Conservation (phyloP, 2,888 invertebrate genomes). For the Bombyx huttoni region DNA sequence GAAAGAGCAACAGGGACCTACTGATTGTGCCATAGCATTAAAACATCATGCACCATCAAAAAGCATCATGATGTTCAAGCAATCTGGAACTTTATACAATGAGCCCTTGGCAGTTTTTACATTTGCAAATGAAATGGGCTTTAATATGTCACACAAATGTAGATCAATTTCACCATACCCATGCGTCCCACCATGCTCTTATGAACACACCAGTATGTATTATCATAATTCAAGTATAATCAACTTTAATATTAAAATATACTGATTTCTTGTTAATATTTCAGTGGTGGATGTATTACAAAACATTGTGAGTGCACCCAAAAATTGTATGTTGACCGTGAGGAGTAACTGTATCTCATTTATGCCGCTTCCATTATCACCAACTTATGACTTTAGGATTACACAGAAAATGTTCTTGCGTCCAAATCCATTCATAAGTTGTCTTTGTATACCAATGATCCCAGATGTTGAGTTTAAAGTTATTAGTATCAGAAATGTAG, state of each 20-base stretch:
- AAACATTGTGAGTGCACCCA: conserved; percentile 35
- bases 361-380: conserved; percentile 35
- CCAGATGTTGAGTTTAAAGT: conserved; percentile 48
- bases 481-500: conserved; percentile 33
- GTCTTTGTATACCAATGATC: conserved; percentile 48
- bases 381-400: conserved; percentile 30
- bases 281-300: conserved; percentile 51
- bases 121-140: conserved; percentile 39
- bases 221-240: background rate
- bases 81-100: conserved; percentile 35
- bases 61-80: conserved; percentile 28
- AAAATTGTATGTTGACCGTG: conserved; percentile 43
- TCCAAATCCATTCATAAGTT: conserved; percentile 35
- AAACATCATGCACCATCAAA: conserved; percentile 17
- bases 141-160: conserved; percentile 28
- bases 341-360: conserved; percentile 37
- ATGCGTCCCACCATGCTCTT: conserved; percentile 40
- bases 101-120: conserved; percentile 46
- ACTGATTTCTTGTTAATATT: conserved; percentile 12
- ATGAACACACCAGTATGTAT: conserved; percentile 50
- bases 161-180: conserved; percentile 27
- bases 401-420: conserved; percentile 19
- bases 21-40: conserved; percentile 43
- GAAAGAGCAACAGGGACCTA: conserved; percentile 37
- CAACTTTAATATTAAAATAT: too few relatives aligned